Conservation (phyloP, 2,888 invertebrate species). For the Auanema freiburgensis region DNA sequence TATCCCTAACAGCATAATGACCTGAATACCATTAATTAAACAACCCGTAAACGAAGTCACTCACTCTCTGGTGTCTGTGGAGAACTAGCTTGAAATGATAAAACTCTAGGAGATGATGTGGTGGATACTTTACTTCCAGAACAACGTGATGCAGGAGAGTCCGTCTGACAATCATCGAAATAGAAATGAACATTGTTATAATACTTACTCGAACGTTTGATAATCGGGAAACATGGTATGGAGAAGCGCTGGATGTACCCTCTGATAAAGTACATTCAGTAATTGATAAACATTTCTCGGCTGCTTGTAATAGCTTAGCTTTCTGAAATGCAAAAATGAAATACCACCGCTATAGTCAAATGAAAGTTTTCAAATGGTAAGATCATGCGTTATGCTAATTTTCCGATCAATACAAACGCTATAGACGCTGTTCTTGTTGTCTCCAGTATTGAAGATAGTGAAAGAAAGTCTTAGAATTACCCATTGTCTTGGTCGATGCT, state of each 20-base stretch:
- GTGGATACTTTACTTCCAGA: conserved; percentile 1
- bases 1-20: conserved; percentile 1
- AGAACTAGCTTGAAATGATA: conserved; percentile 10
- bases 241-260: conserved; percentile 21
- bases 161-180: conserved; percentile 3
- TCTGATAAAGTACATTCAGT: conserved; percentile 23
- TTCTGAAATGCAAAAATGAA: conserved; percentile 33
- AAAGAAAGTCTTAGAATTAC: conserved; percentile 17
- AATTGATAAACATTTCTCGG: conserved; percentile 51
- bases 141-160: background rate
- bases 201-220: conserved; percentile 1
- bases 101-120: conserved; percentile 10
- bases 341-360: background rate
- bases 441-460: conserved; percentile 6
- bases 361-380: background rate
- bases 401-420: too few relatives aligned
- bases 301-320: conserved; percentile 45
- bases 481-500: conserved; percentile 48
- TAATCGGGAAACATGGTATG: conserved; percentile 34
- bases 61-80: conserved; percentile 11
- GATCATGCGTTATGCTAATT: too few relatives aligned
- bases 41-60: background rate
- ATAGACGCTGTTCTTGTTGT: too few relatives aligned
- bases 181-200: background rate
- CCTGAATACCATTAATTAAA: background rate